Conservation (phyloP, 2,113 vertebrate species). For the Limnothrissa miodon region DNA sequence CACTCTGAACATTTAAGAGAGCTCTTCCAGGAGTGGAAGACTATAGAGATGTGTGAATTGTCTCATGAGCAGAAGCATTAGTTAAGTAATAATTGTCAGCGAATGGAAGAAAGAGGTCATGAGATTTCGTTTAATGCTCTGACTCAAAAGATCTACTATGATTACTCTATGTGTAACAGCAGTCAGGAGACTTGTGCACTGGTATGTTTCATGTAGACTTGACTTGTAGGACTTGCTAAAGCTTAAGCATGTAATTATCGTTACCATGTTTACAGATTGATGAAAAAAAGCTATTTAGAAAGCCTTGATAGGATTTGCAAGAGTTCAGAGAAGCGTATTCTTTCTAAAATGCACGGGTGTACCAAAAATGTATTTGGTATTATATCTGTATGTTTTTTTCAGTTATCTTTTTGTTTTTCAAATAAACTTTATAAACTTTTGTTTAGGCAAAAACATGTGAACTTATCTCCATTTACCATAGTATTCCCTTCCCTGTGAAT, state of each 20-base stretch:
- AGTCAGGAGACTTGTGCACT: neutral
- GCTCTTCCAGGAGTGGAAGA: neutral
- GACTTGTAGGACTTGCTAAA: neutral
- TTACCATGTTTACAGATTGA: neutral
- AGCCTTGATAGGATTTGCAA: neutral
- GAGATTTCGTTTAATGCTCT: neutral
- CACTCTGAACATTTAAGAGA: neutral
- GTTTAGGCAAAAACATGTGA: neutral
- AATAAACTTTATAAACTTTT: conserved; percentile 14
- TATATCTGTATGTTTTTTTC: conserved; percentile 2
- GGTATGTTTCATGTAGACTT: neutral
- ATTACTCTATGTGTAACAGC: neutral
- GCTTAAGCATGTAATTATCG: neutral
- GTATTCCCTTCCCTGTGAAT: neutral
- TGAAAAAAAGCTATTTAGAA: neutral
- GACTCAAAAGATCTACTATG: neutral
- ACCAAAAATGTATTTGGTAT: neutral
- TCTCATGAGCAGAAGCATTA: neutral
- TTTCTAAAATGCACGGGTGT: neutral
- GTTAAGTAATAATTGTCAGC: neutral
- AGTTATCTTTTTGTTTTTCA: conserved; percentile 5
- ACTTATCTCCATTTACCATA: neutral
- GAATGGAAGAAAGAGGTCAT: neutral
- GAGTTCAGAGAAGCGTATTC: neutral
- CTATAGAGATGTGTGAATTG: neutral